Percentiles rank a stretch among this genome's conserved stretches.
Conservation (phyloP, 2,113 vertebrate genomes). For the Eonycteris spelaea region DNA sequence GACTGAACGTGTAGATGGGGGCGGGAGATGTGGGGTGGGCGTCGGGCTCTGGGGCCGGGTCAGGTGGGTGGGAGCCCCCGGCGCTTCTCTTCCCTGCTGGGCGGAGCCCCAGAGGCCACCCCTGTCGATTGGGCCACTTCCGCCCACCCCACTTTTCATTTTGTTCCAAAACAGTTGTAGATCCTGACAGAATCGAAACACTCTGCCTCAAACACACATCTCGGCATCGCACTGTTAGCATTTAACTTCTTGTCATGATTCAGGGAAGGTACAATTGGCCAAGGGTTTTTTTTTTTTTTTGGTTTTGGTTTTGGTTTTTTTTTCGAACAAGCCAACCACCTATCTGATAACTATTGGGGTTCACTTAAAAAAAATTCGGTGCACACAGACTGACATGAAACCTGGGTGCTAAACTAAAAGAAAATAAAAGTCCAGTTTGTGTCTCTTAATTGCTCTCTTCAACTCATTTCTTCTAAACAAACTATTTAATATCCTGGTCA, state of each 20-base stretch:
- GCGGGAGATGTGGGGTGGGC: slow-evolving; percentile 1
- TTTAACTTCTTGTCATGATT: slow-evolving; percentile 86
- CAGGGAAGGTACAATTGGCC: slow-evolving; percentile 88
- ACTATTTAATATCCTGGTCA: slow-evolving; percentile 80
- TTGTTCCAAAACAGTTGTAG: slow-evolving; percentile 78
- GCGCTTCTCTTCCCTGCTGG: slow-evolving; percentile 76
- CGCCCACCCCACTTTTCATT: slow-evolving; percentile 83
- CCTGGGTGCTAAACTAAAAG: slow-evolving; percentile 84
- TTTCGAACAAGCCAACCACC: slow-evolving; percentile 69
- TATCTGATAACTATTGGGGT: slow-evolving; percentile 75
- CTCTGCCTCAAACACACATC: slow-evolving; percentile 86
- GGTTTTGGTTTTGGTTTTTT: slow-evolving; percentile 29
- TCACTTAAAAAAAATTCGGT: slow-evolving; percentile 79
- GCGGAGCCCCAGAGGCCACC: slow-evolving; percentile 83
- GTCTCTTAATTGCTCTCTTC: slow-evolving; percentile 84
- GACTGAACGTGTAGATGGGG: slow-evolving; percentile 84
- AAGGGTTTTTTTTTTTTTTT: slow-evolving; percentile 72
- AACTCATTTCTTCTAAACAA: slow-evolving; percentile 81
- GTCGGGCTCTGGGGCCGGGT: slow-evolving; percentile 74
- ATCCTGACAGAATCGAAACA: slow-evolving; percentile 80
- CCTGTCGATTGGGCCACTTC: slow-evolving; percentile 82
- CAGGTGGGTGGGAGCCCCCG: slow-evolving; percentile 71
- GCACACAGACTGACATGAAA: slow-evolving; percentile 82
- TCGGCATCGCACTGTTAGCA: slow-evolving; percentile 92
- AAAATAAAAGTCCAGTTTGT: slow-evolving; percentile 81